Evolutionary conservation across 2,113 vertebrate species (phyloP).

Genomic region (Thalassarche chlororhynchos): DNA sequence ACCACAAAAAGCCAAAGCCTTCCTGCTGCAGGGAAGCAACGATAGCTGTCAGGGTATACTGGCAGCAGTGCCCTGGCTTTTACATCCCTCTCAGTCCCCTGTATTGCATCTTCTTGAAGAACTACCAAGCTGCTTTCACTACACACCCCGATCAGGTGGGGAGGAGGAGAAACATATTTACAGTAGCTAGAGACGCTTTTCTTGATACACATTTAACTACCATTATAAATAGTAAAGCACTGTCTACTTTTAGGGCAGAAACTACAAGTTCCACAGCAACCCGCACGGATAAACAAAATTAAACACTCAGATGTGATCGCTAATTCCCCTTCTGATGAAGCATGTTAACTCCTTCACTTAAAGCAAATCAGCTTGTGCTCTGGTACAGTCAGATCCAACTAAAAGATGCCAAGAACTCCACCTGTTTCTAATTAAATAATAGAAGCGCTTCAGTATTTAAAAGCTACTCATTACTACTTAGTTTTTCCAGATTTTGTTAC

Average conservation of each 20-base stretch:
- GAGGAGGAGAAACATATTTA: neutral
- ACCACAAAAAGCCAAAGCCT: neutral
- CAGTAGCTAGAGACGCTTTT: neutral
- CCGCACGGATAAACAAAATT: neutral
- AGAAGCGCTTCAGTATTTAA: conserved; percentile 60
- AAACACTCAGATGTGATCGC: neutral
- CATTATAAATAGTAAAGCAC: neutral
- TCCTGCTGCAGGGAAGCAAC: neutral
- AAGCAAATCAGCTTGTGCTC: conserved; percentile 28
- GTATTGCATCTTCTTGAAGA: neutral
- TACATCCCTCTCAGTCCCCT: neutral
- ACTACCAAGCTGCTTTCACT: neutral
- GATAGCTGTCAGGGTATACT: rapidly evolving
- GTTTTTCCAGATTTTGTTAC: conserved; percentile 58
- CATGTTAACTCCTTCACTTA: neutral
- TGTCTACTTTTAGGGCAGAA: neutral
- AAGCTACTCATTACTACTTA: conserved; percentile 59
- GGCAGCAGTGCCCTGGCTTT: neutral
- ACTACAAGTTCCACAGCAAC: neutral
- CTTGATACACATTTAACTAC: neutral
- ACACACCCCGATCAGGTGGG: neutral
- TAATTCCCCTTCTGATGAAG: neutral
- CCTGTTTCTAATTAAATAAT: conserved; percentile 70
- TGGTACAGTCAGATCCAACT: conserved; percentile 28
- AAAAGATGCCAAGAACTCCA: conserved; percentile 62